Evolutionary conservation across 1,140 invertebrate species (phyloP).

Genomic region (Delia radicum): DNA sequence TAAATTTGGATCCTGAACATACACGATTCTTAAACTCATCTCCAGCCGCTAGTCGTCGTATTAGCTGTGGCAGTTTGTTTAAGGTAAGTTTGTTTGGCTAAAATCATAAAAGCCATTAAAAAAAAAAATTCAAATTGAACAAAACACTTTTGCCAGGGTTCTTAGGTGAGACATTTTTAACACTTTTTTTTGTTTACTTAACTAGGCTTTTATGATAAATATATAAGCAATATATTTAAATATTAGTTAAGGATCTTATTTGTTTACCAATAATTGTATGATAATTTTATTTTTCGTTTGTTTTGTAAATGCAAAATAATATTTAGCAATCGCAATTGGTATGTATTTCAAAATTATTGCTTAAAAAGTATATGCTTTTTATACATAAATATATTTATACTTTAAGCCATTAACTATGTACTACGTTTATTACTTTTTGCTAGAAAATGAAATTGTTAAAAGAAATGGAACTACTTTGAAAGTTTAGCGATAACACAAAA

Average conservation of each 20-base stretch:
- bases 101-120: neutral
- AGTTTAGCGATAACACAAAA: no score
- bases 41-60: constrained; percentile 73
- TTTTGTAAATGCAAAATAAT: constrained; percentile 24
- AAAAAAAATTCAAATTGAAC: neutral
- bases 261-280: no score
- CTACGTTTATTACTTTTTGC: neutral
- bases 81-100: constrained; percentile 58
- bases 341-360: constrained; percentile 52
- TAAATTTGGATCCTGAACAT: constrained; percentile 63
- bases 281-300: constrained; percentile 10
- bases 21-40: constrained; percentile 65
- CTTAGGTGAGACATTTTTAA: neutral
- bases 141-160: neutral
- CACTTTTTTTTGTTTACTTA: neutral
- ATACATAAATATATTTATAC: neutral
- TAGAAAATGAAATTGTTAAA: no score
- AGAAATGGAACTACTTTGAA: neutral
- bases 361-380: neutral
- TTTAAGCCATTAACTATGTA: neutral
- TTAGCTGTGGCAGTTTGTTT: constrained; percentile 75
- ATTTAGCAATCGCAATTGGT: constrained; percentile 50
- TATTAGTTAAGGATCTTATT: no score
- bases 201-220: neutral
- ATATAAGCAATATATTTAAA: no score